Evolutionary conservation across 2,888 invertebrate species (phyloP).

Genomic region (Pandemis cinnamomeana): DNA sequence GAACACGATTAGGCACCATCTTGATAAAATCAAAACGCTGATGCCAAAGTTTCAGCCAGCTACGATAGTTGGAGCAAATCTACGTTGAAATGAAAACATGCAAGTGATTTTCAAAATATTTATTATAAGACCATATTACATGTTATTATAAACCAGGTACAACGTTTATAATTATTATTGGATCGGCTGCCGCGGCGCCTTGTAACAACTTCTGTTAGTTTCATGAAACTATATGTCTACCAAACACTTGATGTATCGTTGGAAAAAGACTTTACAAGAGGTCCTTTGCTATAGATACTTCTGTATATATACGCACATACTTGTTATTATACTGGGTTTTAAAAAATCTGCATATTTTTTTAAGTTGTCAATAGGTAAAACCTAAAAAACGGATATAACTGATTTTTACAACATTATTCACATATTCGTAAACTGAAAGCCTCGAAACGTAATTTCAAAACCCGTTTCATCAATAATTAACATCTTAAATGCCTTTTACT

Average conservation of each 20-base stretch:
- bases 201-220: constrained; percentile 32
- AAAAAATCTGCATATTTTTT: not conserved
- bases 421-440: too few relatives aligned
- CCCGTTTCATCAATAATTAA: too few relatives aligned
- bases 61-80: too few relatives aligned
- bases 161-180: constrained; percentile 70
- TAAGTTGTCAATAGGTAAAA: too few relatives aligned
- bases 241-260: constrained; percentile 7
- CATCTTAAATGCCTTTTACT: not conserved
- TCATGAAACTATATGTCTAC: constrained; percentile 10
- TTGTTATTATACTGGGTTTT: not conserved
- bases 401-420: too few relatives aligned
- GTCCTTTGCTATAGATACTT: not conserved
- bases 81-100: constrained; percentile 32
- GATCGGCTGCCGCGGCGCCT: constrained; percentile 57
- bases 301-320: too few relatives aligned
- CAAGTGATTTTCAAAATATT: constrained; percentile 77
- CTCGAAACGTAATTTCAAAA: too few relatives aligned
- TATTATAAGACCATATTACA: constrained; percentile 80
- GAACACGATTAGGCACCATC: too few relatives aligned
- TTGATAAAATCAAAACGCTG: too few relatives aligned
- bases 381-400: too few relatives aligned
- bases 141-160: constrained; percentile 83
- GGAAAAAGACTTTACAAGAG: constrained; percentile 28
- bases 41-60: too few relatives aligned